These are phyloP conservation scores for Thereva unica DNA, from an alignment of 2,888 invertebrate genomes.

Conservation along the genomic window DNA sequence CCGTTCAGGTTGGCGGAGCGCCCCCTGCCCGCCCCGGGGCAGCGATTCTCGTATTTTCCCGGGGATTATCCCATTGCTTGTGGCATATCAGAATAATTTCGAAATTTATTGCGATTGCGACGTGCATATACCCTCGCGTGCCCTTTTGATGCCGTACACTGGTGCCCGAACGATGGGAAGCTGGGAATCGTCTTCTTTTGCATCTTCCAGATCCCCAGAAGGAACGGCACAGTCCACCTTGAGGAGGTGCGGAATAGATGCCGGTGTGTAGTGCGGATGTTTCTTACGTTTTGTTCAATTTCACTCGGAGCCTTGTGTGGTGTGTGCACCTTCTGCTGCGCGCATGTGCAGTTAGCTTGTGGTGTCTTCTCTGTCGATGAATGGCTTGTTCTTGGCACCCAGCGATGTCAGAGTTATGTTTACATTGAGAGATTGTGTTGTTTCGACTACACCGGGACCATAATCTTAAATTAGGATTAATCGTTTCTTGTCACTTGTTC, in stretches of 20 bases:
- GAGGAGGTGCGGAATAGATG: too few species aligned
- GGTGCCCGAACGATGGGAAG: too few species aligned
- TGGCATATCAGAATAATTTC: conserved; percentile 28
- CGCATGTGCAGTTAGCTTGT: neutral
- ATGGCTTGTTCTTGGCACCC: conserved; percentile 37
- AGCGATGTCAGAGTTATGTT: conserved; percentile 35
- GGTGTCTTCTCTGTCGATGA: conserved; percentile 8
- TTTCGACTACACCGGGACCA: conserved; percentile 23
- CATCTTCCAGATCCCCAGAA: too few species aligned
- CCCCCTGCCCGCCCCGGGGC: conserved; percentile 10
- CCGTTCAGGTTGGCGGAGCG: neutral
- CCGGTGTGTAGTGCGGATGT: too few species aligned
- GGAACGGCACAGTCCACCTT: too few species aligned
- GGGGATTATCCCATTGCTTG: conserved; percentile 21
- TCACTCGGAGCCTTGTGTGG: too few species aligned
- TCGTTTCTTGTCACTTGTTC: conserved; percentile 36
- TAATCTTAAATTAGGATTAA: conserved; percentile 39
- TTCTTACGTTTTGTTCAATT: too few species aligned
- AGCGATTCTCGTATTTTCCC: conserved; percentile 18
- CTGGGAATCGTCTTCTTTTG: too few species aligned
- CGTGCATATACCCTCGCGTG: conserved; percentile 20
- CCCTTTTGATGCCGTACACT: neutral
- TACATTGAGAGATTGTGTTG: conserved; percentile 38
- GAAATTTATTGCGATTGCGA: conserved; percentile 29
- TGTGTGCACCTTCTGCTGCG: too few species aligned